phyloP scores from a whole-genome alignment of 2,797 vertebrate species.

The Xerus rutilus region DNA sequence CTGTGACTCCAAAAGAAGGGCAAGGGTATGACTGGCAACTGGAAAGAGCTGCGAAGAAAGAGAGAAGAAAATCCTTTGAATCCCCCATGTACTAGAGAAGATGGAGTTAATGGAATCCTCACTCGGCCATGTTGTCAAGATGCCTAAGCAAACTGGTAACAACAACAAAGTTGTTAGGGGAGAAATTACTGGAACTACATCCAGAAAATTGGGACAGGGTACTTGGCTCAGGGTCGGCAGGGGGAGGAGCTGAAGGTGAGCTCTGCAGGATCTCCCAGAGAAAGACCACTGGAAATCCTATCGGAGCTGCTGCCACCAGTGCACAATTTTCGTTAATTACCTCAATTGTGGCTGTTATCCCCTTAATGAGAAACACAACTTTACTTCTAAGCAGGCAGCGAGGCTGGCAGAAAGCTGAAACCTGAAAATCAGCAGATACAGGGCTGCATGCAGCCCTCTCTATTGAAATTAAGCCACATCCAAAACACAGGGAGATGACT shows the following conservation, averaged over 20 bases:
- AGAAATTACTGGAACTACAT: conserved; percentile 77
- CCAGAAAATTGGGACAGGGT: conserved; percentile 81
- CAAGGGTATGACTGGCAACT: not conserved
- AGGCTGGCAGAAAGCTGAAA: conserved; percentile 88
- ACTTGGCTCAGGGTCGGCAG: conserved; percentile 26
- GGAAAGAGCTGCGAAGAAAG: not conserved
- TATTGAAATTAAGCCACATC: conserved; percentile 86
- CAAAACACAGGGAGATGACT: conserved; percentile 83
- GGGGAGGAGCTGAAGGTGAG: conserved; percentile 55
- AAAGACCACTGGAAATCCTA: conserved; percentile 80
- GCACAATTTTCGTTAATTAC: conserved; percentile 86
- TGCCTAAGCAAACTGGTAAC: conserved; percentile 59
- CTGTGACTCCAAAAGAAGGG: not conserved
- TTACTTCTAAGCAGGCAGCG: conserved; percentile 86
- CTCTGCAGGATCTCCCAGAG: conserved; percentile 69
- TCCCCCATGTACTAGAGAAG: conserved; percentile 25
- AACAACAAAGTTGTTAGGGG: conserved; percentile 76
- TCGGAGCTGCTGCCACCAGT: conserved; percentile 81
- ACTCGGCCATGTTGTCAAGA: conserved; percentile 70
- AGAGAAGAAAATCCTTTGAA: not conserved
- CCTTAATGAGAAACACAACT: conserved; percentile 89
- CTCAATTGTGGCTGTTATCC: conserved; percentile 87
- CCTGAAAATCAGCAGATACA: conserved; percentile 89
- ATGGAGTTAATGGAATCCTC: conserved; percentile 59
- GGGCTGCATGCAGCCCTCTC: conserved; percentile 80